Percentiles rank a stretch among this genome's conserved stretches.
These are phyloP conservation scores for Halcyon senegalensis DNA, from an alignment of 2,113 vertebrate species.

Conservation along the genomic window DNA sequence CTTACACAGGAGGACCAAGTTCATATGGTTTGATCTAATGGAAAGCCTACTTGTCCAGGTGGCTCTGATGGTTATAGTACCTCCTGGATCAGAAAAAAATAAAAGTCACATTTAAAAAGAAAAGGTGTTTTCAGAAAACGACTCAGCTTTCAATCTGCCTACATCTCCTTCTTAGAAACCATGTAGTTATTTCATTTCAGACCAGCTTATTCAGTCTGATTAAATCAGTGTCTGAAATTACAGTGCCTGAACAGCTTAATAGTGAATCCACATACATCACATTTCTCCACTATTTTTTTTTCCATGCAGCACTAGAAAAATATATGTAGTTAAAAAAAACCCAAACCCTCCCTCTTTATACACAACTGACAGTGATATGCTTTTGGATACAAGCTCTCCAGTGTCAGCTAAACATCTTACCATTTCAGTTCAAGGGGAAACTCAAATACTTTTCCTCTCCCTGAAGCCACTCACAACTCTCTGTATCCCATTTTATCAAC, in stretches of 20 bases:
- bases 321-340: not conserved
- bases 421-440: not conserved
- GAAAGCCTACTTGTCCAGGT: not conserved
- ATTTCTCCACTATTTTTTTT: not conserved
- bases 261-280: not conserved
- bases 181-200: not conserved
- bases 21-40: not conserved
- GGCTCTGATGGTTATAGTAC: not conserved
- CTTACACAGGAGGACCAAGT: not conserved
- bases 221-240: not conserved
- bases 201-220: not conserved
- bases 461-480: not conserved
- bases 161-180: not conserved
- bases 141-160: not conserved
- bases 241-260: not conserved
- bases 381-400: not conserved
- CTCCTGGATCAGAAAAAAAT: not conserved
- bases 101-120: not conserved
- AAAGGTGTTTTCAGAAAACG: not conserved
- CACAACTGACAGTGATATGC: not conserved
- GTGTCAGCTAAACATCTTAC: not conserved
- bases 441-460: not conserved
- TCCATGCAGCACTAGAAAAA: not conserved
- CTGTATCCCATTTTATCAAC: not conserved
- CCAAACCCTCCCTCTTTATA: not conserved